These are phyloP conservation scores for Paelopatides confundens DNA, from an alignment of 53 echinoderm and acorn worm species.

Conservation along the genomic window DNA sequence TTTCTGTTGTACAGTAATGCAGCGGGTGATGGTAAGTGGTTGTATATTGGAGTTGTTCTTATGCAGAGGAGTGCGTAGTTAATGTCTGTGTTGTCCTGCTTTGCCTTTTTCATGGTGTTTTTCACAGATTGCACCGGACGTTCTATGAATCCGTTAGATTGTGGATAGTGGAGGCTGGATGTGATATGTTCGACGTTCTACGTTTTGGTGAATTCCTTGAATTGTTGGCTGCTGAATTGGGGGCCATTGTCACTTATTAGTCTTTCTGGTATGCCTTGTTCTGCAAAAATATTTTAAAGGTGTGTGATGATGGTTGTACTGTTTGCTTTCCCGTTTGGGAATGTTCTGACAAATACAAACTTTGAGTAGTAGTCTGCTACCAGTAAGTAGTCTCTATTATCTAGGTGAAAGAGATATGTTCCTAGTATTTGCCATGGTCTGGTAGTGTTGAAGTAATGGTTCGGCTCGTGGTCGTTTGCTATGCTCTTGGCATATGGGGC, in stretches of 20 bases:
- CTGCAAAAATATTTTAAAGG: conserved; percentile 57
- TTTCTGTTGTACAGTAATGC: conserved; percentile 45
- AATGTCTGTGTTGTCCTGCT: conserved; percentile 35
- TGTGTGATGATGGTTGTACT: conserved; percentile 58
- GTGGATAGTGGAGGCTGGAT: conserved; percentile 68
- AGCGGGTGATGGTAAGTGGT: conserved; percentile 54
- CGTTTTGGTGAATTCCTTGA: conserved; percentile 61
- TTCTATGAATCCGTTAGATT: conserved; percentile 74
- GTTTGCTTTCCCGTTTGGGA: conserved; percentile 29
- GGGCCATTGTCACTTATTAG: conserved; percentile 72
- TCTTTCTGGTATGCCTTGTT: conserved; percentile 71
- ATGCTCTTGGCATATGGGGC: conserved; percentile 26
- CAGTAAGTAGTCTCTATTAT: conserved; percentile 55
- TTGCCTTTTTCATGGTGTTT: conserved; percentile 60
- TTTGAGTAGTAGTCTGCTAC: conserved; percentile 78
- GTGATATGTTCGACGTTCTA: conserved; percentile 79
- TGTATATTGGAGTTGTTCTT: conserved; percentile 51
- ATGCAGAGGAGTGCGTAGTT: background rate
- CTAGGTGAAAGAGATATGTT: conserved; percentile 63
- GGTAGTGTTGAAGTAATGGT: conserved; percentile 21
- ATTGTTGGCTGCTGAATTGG: conserved; percentile 58
- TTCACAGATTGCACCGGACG: conserved; percentile 71
- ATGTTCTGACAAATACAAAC: conserved; percentile 51
- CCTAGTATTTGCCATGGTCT: conserved; percentile 71
- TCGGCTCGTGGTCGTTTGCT: background rate